Percentiles rank a stretch among this genome's conserved stretches.
Conservation (phyloP, 2,797 vertebrate genomes). For the Betta splendens region DNA sequence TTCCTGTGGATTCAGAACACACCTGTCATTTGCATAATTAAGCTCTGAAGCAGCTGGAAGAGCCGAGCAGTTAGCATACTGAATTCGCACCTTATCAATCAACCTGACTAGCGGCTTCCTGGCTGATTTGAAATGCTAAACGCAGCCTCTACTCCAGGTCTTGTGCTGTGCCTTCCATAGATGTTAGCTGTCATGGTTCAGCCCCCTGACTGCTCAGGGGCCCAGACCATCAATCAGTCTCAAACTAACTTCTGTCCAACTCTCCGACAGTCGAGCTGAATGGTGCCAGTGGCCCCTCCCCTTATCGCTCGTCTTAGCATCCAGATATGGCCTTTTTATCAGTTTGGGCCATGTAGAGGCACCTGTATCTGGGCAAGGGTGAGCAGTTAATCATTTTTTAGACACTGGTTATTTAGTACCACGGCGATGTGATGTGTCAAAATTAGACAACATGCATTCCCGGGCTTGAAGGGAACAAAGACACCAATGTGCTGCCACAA, state of each 20-base stretch:
- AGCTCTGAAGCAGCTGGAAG: conserved; percentile 70
- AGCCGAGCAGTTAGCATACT: conserved; percentile 69
- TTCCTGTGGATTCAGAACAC: conserved; percentile 61
- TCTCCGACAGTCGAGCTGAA: conserved; percentile 79
- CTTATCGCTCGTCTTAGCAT: conserved; percentile 73
- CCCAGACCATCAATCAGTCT: conserved; percentile 80
- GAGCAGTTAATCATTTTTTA: conserved; percentile 67
- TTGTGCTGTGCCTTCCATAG: conserved; percentile 42
- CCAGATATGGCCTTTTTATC: conserved; percentile 47
- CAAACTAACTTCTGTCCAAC: conserved; percentile 80
- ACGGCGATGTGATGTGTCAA: conserved; percentile 71
- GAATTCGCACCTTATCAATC: conserved; percentile 79
- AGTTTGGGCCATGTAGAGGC: conserved; percentile 29
- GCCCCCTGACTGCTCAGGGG: conserved; percentile 52
- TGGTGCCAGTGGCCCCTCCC: conserved; percentile 64
- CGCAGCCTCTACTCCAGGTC: conserved; percentile 32
- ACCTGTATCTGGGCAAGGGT: conserved; percentile 35
- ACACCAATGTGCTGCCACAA: conserved; percentile 73
- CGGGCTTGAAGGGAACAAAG: conserved; percentile 73
- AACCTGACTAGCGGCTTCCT: conserved; percentile 64
- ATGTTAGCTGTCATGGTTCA: conserved; percentile 55
- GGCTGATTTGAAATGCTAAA: conserved; percentile 80
- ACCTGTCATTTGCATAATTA: conserved; percentile 81
- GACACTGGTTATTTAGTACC: conserved; percentile 63
- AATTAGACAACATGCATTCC: conserved; percentile 78